Conservation (phyloP, 2,888 invertebrate species). For the Brachynemurus nebulosus region DNA sequence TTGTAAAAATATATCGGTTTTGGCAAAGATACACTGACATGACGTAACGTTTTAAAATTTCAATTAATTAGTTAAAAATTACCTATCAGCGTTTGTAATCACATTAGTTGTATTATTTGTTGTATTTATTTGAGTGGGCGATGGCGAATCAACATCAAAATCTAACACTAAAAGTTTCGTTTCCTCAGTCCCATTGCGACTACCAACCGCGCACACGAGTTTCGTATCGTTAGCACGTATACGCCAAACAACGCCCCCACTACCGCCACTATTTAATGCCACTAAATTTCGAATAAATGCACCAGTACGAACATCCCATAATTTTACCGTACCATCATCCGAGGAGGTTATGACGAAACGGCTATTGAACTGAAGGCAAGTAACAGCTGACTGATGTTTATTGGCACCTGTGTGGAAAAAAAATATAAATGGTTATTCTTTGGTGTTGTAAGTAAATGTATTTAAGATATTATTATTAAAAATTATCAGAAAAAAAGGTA, state of each 20-base stretch:
- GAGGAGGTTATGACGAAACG: slow-evolving; percentile 98
- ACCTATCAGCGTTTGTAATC: slow-evolving; percentile 1
- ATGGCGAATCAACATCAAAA: slow-evolving; percentile 92
- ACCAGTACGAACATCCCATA: slow-evolving; percentile 96
- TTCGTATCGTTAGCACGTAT: slow-evolving; percentile 92
- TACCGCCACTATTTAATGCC: slow-evolving; percentile 84
- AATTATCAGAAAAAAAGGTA: too few relatives aligned
- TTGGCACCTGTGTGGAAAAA: slow-evolving; percentile 78
- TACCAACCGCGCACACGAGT: slow-evolving; percentile 96
- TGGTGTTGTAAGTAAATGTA: not conserved
- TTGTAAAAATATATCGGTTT: too few relatives aligned
- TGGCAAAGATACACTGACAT: too few relatives aligned
- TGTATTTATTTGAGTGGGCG: not conserved
- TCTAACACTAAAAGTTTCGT: slow-evolving; percentile 95
- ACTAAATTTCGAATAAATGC: slow-evolving; percentile 95
- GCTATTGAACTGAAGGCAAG: slow-evolving; percentile 93
- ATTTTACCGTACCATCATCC: slow-evolving; percentile 97
- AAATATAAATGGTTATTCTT: not conserved
- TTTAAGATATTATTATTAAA: too few relatives aligned
- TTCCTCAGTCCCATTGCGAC: slow-evolving; percentile 96
- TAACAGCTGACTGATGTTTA: slow-evolving; percentile 97
- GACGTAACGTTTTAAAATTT: too few relatives aligned
- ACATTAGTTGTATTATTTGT: not conserved
- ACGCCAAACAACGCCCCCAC: slow-evolving; percentile 98
- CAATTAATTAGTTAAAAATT: too few relatives aligned